Percentiles rank a stretch among this genome's conserved stretches.
phyloP scores from a whole-genome alignment of 2,888 invertebrate genomes.

The Muschampia plurimacula region DNA sequence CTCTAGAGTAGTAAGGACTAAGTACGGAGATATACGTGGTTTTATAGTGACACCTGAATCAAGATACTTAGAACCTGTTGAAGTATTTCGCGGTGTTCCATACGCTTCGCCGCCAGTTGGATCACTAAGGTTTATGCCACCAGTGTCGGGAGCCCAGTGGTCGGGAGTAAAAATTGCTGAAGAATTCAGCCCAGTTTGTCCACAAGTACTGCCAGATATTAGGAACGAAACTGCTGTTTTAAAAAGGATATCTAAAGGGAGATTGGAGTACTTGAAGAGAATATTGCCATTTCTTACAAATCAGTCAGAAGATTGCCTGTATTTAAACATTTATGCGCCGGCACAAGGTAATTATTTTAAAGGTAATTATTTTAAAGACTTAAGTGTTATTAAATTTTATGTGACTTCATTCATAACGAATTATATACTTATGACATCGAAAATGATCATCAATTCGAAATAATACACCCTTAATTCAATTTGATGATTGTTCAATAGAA shows the following conservation, averaged over 20 bases:
- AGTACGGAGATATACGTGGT: slow-evolving; percentile 95
- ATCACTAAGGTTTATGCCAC: slow-evolving; percentile 97
- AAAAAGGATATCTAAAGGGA: slow-evolving; percentile 94
- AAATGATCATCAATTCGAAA: not conserved
- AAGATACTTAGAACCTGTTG: slow-evolving; percentile 94
- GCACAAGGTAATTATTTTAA: slow-evolving; percentile 91
- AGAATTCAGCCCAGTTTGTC: slow-evolving; percentile 95
- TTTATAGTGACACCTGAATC: slow-evolving; percentile 93
- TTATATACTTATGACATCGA: not conserved
- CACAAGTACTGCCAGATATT: slow-evolving; percentile 95
- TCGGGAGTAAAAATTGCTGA: slow-evolving; percentile 95
- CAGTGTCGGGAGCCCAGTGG: slow-evolving; percentile 97
- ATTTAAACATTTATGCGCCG: slow-evolving; percentile 98
- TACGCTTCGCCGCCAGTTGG: slow-evolving; percentile 97
- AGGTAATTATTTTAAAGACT: slow-evolving; percentile 72
- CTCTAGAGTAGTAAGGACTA: slow-evolving; percentile 94
- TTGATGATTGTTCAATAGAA: too few relatives aligned
- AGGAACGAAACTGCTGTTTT: slow-evolving; percentile 93
- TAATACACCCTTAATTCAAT: not conserved
- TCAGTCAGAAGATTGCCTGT: slow-evolving; percentile 98
- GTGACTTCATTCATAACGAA: not conserved
- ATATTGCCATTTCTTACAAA: slow-evolving; percentile 94
- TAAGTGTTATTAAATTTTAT: not conserved
- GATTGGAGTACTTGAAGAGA: slow-evolving; percentile 94
- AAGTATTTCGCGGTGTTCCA: slow-evolving; percentile 96